Conservation (phyloP, 2,113 vertebrate genomes). For the Columbina picui region DNA sequence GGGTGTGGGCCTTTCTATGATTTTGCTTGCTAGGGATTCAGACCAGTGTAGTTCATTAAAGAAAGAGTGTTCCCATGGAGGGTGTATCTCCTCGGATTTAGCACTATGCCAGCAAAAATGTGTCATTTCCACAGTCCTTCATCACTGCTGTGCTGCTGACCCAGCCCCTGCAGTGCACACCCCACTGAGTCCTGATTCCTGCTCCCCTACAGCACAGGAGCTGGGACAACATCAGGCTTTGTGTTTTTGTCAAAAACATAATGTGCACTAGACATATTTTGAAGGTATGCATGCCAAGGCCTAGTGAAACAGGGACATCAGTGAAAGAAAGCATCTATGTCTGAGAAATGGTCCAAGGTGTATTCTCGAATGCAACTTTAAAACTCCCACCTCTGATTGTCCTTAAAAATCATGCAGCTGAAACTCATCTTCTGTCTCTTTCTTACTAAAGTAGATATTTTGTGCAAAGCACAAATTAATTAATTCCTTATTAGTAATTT, state of each 20-base stretch:
- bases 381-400: background rate
- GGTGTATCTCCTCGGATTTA: background rate
- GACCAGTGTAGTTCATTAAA: background rate
- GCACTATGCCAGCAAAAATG: background rate
- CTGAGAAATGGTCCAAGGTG: background rate
- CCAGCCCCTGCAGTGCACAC: background rate
- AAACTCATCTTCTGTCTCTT: background rate
- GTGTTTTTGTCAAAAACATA: background rate
- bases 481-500: background rate
- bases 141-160: rapidly evolving
- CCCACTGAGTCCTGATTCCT: rapidly evolving
- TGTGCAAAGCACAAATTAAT: background rate
- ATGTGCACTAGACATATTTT: rapidly evolving
- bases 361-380: background rate
- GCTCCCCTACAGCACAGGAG: rapidly evolving
- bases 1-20: background rate
- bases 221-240: background rate
- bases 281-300: background rate
- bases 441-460: background rate
- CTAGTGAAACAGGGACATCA: background rate
- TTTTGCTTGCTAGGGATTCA: background rate
- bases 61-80: background rate
- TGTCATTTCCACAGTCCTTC: background rate
- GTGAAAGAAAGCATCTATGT: background rate
- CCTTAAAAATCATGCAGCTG: background rate